A percentile compares a stretch with the other conserved stretches of the same genome.
Evolutionary conservation across 2,888 invertebrate species (phyloP).

Genomic region (Hyposoter didymator): DNA sequence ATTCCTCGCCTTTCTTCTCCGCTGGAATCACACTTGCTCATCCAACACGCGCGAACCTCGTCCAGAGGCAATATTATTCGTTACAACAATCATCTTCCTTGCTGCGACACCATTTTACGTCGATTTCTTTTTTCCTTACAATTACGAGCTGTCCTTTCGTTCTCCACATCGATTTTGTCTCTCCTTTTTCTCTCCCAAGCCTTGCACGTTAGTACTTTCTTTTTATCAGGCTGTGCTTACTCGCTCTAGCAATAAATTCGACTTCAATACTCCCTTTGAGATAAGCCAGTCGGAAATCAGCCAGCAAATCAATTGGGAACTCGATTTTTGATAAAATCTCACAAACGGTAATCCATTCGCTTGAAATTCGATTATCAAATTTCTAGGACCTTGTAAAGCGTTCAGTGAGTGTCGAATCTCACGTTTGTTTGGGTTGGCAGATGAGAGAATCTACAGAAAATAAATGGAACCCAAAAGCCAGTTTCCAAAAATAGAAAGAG

Average conservation of each 20-base stretch:
- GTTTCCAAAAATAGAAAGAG: neutral
- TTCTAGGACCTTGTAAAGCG: neutral
- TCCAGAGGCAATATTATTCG: constrained; percentile 52
- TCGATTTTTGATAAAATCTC: neutral
- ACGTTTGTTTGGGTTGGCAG: neutral
- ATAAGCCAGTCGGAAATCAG: neutral
- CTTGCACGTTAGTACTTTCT: neutral
- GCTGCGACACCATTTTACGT: constrained; percentile 59
- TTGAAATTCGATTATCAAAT: neutral
- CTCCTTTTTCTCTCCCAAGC: neutral
- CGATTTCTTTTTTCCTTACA: constrained; percentile 45
- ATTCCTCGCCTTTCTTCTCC: neutral
- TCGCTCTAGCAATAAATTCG: constrained; percentile 75
- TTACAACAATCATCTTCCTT: constrained; percentile 31
- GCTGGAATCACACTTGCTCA: neutral
- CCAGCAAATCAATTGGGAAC: neutral
- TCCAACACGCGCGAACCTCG: neutral
- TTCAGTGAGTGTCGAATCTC: neutral
- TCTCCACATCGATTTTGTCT: neutral
- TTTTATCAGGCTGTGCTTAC: constrained; percentile 68
- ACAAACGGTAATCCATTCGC: neutral
- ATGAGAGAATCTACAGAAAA: neutral
- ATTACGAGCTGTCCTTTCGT: neutral
- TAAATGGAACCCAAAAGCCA: neutral
- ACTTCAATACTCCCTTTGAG: constrained; percentile 43